These are phyloP conservation scores for Aphelinus atriplicis DNA, from an alignment of 1,140 invertebrate genomes.

Conservation along the genomic window DNA sequence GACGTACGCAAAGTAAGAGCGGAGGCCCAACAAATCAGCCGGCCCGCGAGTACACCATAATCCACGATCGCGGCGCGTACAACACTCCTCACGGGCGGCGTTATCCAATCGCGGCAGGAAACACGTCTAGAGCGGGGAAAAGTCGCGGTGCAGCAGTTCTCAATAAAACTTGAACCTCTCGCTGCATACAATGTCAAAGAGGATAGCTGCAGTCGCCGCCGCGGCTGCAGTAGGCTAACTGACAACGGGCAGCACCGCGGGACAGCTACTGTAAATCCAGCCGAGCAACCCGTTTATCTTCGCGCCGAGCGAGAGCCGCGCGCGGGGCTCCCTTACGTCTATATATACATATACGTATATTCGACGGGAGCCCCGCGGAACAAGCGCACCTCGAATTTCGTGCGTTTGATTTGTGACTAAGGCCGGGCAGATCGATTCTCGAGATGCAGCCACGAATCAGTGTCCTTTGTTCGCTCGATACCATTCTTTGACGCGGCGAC, in stretches of 20 bases:
- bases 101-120: no score
- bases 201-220: no score
- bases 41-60: no score
- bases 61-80: no score
- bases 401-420: constrained; percentile 25
- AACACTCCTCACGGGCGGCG: no score
- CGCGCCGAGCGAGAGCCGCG: background rate
- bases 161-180: background rate
- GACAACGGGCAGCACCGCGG: background rate
- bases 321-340: background rate
- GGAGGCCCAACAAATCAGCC: no score
- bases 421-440: constrained; percentile 4
- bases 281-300: constrained; percentile 24
- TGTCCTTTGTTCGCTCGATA: background rate
- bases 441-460: background rate
- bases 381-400: background rate
- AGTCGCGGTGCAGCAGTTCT: background rate
- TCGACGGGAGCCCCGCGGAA: background rate
- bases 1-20: no score
- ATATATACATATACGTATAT: no score
- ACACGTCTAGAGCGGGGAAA: no score
- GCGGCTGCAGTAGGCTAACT: no score
- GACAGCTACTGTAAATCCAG: constrained; percentile 23
- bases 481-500: background rate
- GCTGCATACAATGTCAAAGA: background rate